Percentiles rank a stretch among this genome's conserved stretches.
These are phyloP conservation scores for Amblyjoppa proteus DNA, from an alignment of 2,888 invertebrate genomes.

Conservation along the genomic window DNA sequence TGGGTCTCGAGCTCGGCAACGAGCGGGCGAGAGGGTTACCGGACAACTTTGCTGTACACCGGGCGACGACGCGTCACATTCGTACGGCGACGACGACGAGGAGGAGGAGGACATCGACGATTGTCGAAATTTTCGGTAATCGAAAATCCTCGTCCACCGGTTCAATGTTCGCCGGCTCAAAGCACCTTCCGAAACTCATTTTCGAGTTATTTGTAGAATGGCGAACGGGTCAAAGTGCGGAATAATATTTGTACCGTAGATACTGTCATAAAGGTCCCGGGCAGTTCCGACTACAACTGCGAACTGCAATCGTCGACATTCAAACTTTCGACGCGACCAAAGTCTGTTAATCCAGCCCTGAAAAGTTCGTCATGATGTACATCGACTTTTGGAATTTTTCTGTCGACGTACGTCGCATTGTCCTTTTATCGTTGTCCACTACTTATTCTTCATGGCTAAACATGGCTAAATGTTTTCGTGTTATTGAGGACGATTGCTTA, in stretches of 20 bases:
- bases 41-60: constrained; percentile 17
- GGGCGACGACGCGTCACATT: constrained; percentile 32
- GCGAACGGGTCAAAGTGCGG: constrained; percentile 41
- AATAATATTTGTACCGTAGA: constrained; percentile 1
- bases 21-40: constrained; percentile 24
- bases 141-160: constrained; percentile 28
- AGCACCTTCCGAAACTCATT: constrained; percentile 60
- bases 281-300: constrained; percentile 32
- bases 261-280: constrained; percentile 11
- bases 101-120: neutral
- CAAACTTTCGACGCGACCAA: constrained; percentile 31
- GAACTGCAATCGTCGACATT: constrained; percentile 26
- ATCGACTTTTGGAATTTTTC: too few relatives aligned
- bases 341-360: neutral
- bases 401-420: too few relatives aligned
- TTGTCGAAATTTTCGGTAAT: constrained; percentile 50
- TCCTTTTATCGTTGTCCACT: too few relatives aligned
- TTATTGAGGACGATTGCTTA: too few relatives aligned
- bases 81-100: neutral
- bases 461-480: too few relatives aligned
- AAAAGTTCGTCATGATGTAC: neutral
- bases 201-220: constrained; percentile 51
- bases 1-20: constrained; percentile 51
- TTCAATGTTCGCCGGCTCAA: constrained; percentile 28
- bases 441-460: too few relatives aligned